These are phyloP conservation scores for Tiaroga cobitis DNA, from an alignment of 2,797 vertebrate genomes.

Conservation along the genomic window DNA sequence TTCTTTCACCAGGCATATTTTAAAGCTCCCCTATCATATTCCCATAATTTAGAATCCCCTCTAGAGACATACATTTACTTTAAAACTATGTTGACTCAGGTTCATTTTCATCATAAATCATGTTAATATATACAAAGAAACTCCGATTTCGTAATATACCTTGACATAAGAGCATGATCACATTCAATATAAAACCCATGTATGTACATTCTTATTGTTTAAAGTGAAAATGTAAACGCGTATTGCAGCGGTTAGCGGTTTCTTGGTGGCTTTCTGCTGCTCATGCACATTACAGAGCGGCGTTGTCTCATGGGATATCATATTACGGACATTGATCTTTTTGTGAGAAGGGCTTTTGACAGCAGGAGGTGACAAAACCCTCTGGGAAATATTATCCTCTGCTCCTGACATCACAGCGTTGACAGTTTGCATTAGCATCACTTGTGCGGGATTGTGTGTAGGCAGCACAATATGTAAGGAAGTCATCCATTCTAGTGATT, in stretches of 20 bases:
- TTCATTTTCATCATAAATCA: constrained; percentile 33
- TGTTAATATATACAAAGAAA: not conserved
- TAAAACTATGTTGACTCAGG: constrained; percentile 21
- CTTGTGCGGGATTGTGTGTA: not conserved
- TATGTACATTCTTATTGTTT: not conserved
- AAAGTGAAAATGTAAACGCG: not conserved
- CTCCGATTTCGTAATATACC: not conserved
- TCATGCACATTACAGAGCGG: constrained; percentile 26
- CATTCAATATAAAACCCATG: constrained; percentile 7
- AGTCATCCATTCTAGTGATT: not conserved
- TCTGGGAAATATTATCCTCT: constrained; percentile 55
- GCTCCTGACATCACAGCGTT: constrained; percentile 55
- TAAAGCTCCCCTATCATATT: constrained; percentile 18
- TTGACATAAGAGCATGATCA: constrained; percentile 4
- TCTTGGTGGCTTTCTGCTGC: constrained; percentile 25
- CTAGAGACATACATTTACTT: constrained; percentile 40
- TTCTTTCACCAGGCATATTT: constrained; percentile 33
- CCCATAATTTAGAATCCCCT: not conserved
- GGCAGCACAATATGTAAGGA: constrained; percentile 34
- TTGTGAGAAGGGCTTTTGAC: constrained; percentile 51
- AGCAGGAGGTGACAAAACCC: constrained; percentile 58
- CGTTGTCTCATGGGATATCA: constrained; percentile 43
- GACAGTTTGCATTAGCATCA: constrained; percentile 61
- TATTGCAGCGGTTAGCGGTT: not conserved
- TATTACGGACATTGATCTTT: constrained; percentile 59